Conservation (phyloP, 2,888 invertebrate genomes). For the Clusia tigrina region DNA sequence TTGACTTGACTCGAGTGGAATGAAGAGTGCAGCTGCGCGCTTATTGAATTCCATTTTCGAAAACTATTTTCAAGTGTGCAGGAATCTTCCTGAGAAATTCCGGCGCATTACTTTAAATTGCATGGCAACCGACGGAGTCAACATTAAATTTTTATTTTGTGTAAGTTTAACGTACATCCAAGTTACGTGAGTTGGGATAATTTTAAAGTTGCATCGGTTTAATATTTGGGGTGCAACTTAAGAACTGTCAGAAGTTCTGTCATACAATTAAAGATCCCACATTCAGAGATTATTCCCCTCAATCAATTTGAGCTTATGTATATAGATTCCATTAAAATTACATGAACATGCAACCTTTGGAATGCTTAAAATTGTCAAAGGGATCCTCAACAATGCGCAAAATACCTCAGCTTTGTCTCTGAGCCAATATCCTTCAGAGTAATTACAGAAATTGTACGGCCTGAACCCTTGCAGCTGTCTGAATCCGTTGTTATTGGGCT, state of each 20-base stretch:
- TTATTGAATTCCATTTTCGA: constrained; percentile 7
- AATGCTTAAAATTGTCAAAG: too few species aligned
- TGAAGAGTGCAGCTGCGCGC: not conserved
- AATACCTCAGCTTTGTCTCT: too few species aligned
- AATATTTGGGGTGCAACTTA: not conserved
- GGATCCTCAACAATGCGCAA: too few species aligned
- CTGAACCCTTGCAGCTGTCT: too few species aligned
- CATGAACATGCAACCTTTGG: too few species aligned
- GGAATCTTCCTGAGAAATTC: not conserved
- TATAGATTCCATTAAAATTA: too few species aligned
- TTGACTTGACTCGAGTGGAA: not conserved
- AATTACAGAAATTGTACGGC: too few species aligned
- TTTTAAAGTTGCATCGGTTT: not conserved
- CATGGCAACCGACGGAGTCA: not conserved
- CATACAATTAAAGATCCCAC: not conserved
- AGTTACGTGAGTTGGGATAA: not conserved
- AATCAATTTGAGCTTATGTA: too few species aligned
- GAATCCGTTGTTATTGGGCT: too few species aligned
- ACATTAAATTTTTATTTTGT: not conserved
- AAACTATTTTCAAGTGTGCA: not conserved
- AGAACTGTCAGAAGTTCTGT: not conserved
- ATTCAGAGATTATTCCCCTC: too few species aligned
- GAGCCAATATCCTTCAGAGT: too few species aligned
- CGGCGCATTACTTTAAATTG: not conserved
- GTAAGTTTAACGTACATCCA: too few species aligned